Conservation (phyloP, 2,113 vertebrate species). For the Glaucomys volans region DNA sequence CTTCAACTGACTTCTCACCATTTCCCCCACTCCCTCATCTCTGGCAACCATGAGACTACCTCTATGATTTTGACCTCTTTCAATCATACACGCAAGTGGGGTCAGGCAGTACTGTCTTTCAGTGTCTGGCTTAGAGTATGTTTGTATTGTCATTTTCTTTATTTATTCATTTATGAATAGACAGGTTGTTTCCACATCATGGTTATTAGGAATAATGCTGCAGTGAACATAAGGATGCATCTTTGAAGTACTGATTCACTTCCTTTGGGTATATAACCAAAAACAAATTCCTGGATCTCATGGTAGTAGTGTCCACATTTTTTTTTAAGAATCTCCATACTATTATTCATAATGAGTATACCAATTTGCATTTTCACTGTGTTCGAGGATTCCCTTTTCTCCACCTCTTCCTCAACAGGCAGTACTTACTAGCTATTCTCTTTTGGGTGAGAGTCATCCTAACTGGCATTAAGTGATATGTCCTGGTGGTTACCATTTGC, state of each 20-base stretch:
- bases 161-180: background rate
- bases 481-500: background rate
- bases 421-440: background rate
- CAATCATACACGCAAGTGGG: background rate
- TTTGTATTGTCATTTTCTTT: background rate
- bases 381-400: background rate
- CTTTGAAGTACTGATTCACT: background rate
- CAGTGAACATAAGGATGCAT: background rate
- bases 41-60: background rate
- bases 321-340: background rate
- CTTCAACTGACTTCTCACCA: background rate
- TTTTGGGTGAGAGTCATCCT: background rate
- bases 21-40: no score
- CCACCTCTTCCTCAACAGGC: background rate
- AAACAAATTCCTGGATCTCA: background rate
- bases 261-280: background rate
- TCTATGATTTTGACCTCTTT: background rate
- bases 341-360: no score
- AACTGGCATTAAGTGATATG: background rate
- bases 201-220: background rate
- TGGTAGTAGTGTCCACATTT: background rate
- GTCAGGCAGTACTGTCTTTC: background rate
- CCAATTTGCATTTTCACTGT: background rate
- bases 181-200: background rate
- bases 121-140: background rate